Percentiles rank a stretch among this genome's conserved stretches.
Evolutionary conservation across 2,888 invertebrate species (phyloP).

Genomic region (Apodemia duryi): DNA sequence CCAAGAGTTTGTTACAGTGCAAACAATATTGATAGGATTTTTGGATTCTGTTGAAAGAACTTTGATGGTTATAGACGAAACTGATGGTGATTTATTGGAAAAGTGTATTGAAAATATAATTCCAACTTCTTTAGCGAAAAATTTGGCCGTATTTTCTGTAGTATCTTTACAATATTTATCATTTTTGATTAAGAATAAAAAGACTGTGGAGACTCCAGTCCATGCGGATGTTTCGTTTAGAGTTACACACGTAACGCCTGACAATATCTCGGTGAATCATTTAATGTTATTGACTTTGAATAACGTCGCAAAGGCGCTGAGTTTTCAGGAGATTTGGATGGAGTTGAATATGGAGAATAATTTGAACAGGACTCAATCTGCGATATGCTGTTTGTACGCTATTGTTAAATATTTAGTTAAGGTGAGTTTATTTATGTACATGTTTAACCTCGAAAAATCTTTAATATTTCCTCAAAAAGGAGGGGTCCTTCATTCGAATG

Average conservation of each 20-base stretch:
- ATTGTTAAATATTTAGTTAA: conserved; percentile 69
- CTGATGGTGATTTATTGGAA: conserved; percentile 66
- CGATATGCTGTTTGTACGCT: conserved; percentile 69
- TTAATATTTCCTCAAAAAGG: too few species aligned
- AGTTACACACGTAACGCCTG: conserved; percentile 41
- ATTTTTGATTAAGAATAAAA: conserved; percentile 72
- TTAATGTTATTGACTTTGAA: conserved; percentile 55
- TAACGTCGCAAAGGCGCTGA: conserved; percentile 62
- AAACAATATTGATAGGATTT: conserved; percentile 57
- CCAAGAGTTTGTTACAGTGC: conserved; percentile 62
- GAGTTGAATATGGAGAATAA: conserved; percentile 65
- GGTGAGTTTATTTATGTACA: conserved; percentile 40
- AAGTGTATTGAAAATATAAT: conserved; percentile 61
- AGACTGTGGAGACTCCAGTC: conserved; percentile 63
- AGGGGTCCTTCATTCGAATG: too few species aligned
- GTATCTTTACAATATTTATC: conserved; percentile 70
- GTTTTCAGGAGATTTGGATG: conserved; percentile 61
- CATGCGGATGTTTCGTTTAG: conserved; percentile 66
- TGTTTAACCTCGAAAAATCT: too few species aligned
- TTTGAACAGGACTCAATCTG: conserved; percentile 64
- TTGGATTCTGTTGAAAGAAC: conserved; percentile 51
- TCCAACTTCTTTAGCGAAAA: conserved; percentile 51
- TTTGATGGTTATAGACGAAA: conserved; percentile 51
- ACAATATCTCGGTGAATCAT: conserved; percentile 60
- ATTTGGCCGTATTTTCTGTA: conserved; percentile 62